Percentiles rank a stretch among this genome's conserved stretches.
These are phyloP conservation scores for Syngnathus scovelli DNA, from an alignment of 2,113 vertebrate genomes.

Conservation along the genomic window DNA sequence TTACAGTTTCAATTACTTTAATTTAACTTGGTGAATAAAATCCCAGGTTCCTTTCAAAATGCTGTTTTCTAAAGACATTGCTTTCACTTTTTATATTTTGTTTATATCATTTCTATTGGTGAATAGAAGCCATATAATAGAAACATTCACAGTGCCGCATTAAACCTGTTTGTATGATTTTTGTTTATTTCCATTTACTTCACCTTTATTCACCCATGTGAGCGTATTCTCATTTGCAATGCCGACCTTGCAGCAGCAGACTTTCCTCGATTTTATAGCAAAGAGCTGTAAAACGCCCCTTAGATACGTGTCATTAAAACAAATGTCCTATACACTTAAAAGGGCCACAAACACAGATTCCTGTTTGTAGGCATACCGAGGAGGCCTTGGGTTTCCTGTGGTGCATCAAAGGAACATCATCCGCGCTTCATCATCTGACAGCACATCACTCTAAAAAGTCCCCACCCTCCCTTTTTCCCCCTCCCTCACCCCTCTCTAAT, in stretches of 20 bases:
- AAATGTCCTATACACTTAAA: background rate
- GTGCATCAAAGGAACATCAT: constrained; percentile 23
- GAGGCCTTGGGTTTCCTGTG: constrained; percentile 26
- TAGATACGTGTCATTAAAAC: background rate
- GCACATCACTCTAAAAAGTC: constrained; percentile 20
- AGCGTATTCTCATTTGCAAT: background rate
- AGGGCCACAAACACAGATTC: constrained; percentile 12
- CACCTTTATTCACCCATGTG: background rate
- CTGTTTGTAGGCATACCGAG: constrained; percentile 9
- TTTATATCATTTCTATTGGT: background rate
- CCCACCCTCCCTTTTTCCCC: constrained; percentile 10
- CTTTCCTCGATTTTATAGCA: constrained; percentile 3
- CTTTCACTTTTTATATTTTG: background rate
- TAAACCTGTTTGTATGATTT: background rate
- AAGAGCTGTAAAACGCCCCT: constrained; percentile 11
- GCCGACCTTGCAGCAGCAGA: background rate
- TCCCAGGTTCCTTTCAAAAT: no score
- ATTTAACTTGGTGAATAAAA: no score
- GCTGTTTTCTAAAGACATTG: background rate
- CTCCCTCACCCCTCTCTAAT: constrained; percentile 38
- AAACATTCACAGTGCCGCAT: background rate
- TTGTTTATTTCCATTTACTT: background rate
- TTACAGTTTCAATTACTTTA: no score
- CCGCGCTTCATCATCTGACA: constrained; percentile 28
- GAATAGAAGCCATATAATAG: background rate